Conservation (phyloP, 2,797 vertebrate genomes). For the Austrolebias charrua region DNA sequence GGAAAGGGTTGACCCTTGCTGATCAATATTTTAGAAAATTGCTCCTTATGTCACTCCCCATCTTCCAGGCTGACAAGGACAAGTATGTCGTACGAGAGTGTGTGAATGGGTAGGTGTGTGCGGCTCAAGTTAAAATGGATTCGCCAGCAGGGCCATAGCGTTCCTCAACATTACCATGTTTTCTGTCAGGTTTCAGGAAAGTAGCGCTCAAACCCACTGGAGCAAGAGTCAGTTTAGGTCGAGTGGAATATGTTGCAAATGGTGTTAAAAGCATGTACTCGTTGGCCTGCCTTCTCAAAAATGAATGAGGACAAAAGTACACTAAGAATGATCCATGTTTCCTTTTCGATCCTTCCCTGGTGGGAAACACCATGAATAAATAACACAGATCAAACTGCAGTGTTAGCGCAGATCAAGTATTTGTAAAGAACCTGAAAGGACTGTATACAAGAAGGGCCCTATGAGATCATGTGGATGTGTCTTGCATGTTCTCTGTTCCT, state of each 20-base stretch:
- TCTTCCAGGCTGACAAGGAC: constrained; percentile 61
- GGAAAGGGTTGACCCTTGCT: constrained; percentile 76
- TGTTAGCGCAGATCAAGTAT: constrained; percentile 82
- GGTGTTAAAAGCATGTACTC: constrained; percentile 85
- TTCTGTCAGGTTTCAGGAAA: constrained; percentile 67
- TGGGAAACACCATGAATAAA: constrained; percentile 75
- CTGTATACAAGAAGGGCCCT: constrained; percentile 61
- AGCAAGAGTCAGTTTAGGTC: constrained; percentile 77
- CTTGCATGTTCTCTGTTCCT: constrained; percentile 54
- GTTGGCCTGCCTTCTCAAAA: constrained; percentile 74
- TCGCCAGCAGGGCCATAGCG: constrained; percentile 60
- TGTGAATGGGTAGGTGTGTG: constrained; percentile 27
- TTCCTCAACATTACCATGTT: constrained; percentile 58
- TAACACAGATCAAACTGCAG: constrained; percentile 82
- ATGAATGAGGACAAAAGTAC: constrained; percentile 66
- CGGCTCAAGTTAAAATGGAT: constrained; percentile 69
- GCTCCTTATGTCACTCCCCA: constrained; percentile 72
- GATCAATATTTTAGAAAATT: constrained; percentile 84
- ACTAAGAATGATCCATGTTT: constrained; percentile 75
- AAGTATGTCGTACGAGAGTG: constrained; percentile 35
- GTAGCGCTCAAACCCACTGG: constrained; percentile 68
- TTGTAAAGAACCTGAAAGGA: constrained; percentile 82
- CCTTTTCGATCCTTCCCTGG: constrained; percentile 72
- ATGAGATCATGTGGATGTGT: constrained; percentile 71
- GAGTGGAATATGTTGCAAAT: constrained; percentile 77